These are phyloP conservation scores for Hippoglossus hippoglossus DNA, from an alignment of 2,797 vertebrate genomes.

Conservation along the genomic window DNA sequence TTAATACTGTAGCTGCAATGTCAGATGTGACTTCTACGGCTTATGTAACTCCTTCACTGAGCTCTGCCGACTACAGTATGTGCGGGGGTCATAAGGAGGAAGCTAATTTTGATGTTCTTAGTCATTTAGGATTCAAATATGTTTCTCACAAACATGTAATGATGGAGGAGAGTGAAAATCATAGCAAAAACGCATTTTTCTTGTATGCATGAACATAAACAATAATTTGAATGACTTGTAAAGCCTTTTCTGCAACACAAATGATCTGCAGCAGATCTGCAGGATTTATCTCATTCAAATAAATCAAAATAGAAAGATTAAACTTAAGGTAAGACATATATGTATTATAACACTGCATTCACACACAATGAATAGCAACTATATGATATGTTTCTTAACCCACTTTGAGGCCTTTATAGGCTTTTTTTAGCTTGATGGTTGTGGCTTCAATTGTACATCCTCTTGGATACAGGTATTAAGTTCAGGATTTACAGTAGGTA, in stretches of 20 bases:
- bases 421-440: neutral
- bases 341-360: neutral
- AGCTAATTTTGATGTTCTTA: neutral
- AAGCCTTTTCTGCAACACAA: neutral
- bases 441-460: neutral
- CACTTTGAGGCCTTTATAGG: too few relatives aligned
- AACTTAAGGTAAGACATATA: neutral
- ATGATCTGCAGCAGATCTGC: neutral
- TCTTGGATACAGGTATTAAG: slow-evolving; percentile 16
- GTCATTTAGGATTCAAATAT: neutral
- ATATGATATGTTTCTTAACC: neutral
- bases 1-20: slow-evolving; percentile 11
- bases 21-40: slow-evolving; percentile 19
- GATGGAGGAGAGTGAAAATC: neutral
- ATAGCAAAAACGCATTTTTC: neutral
- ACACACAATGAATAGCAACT: neutral
- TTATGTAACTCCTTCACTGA: slow-evolving; percentile 28
- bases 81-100: neutral
- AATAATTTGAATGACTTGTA: neutral
- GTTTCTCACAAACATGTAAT: neutral
- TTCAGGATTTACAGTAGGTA: slow-evolving; percentile 44
- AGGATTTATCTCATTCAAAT: neutral
- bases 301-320: neutral
- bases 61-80: neutral
- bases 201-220: neutral